Base-by-base conservation (phyloP, 2,888 invertebrate species). In the Ormia ochracea region DNA sequence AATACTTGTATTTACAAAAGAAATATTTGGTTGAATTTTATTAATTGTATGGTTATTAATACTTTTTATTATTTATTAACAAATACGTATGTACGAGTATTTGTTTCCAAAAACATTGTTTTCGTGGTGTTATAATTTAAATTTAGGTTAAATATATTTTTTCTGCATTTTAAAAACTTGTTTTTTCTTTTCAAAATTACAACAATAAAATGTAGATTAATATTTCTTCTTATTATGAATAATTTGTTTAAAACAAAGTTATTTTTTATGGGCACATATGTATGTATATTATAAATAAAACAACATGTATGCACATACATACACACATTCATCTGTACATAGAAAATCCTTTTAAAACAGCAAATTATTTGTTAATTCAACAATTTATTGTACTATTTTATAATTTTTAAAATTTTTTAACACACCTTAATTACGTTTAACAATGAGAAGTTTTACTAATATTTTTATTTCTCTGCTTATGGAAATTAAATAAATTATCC, bases 151-250 rank as follows among this genome's bases (percentile, higher is more conserved):
- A 72, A 52, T 65, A 26, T 45, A n/a, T 43, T 28, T 28, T 58
- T 38, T 23, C 26, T 59, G 56, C 14, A 14, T 48, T 28, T 56
- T 61, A 6, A 50, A 76, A 76, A 76, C 75, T 61, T 21, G 75
- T 76, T 76, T n/a, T n/a, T 76, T 54, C 17, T 33, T 73, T 12
- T 17, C 33, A 10, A 23, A 19, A 45, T 61, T 61, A 76, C 75
- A 69, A 38, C 28, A 45, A 76, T 28, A 69, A 43, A 31, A 23
- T 54, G 59, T 75, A 69, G 68, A 68, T 69, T 69, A 76, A 69
- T 76, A 54, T 58, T 17, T 54, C 33, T 58, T 26, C 33, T 54
- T 50, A 14, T 23, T 9, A 10, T 7, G 31, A 31, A 52, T 52
- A 21, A 41, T 61, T 52, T 31, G 4, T 21, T 10, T 14, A n/a